Base-by-base conservation (phyloP, 2,888 invertebrate genomes). In the Ectropis crepuscularia region DNA sequence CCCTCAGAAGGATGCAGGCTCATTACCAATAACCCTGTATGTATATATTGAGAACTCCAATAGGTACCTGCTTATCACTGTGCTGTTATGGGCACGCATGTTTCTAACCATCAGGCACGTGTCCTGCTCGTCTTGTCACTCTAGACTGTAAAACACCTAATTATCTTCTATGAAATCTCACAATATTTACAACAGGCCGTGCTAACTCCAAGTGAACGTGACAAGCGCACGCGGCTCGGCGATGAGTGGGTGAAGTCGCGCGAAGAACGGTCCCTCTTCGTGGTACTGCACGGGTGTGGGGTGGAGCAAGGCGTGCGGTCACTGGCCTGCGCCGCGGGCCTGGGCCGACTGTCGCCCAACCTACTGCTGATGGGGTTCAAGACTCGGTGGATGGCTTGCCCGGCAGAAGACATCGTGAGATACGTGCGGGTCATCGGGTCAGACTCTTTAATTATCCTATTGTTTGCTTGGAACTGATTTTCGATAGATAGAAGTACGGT, bases 391-490 rank as follows among this genome's bases (percentile, higher is more conserved):
- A 11, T n/a, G 9, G 8, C n/a, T 6, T n/a, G 12, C n/a, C 37
- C 6, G 11, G 36, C 5, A 0, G 12, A 11, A 36, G 11, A 7
- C 11, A 12, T 54, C 12, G 9, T n/a, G 0, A 43, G 9, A 37
- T 99, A 99, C 89, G 98, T 99, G 87, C 96, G 96, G 78, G 95
- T 97, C 53, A 94, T 99, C 70, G 98, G 98, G 99, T 99, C 88
- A 95, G 97, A 39, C 12, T 1, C 2, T 6, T 5, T 10, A n/a
- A n/a, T n/a, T n/a, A n/a, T n/a, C n/a, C n/a, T n/a, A n/a, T n/a
- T n/a, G n/a, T n/a, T n/a, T n/a, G n/a, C n/a, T n/a, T n/a, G n/a
- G n/a, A n/a, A 28, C 16, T 28, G 16, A 28, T 28, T 28, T 28
- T 28, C 16, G 16, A 28, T 28, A 28, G 16, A 28, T 28, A 28